Evolutionary conservation across 2,113 vertebrate genomes (phyloP).

Genomic region (Ammodytes dubius): DNA sequence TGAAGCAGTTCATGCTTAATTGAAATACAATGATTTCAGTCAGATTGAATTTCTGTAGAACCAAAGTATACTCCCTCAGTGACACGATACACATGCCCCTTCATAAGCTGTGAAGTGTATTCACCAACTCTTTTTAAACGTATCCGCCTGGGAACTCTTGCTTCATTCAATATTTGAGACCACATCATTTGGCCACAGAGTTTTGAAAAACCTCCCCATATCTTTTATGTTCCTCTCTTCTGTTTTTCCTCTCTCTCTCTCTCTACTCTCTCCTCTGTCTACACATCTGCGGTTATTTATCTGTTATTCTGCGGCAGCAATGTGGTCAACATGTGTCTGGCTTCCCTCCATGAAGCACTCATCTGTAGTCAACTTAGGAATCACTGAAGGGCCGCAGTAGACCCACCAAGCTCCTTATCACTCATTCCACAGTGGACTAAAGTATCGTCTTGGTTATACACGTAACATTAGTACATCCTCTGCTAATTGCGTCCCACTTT

Average conservation of each 20-base stretch:
- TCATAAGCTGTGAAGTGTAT: constrained; percentile 41
- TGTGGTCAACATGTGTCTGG: constrained; percentile 84
- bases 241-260: constrained; percentile 25
- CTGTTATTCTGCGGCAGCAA: constrained; percentile 76
- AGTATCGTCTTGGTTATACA: background rate
- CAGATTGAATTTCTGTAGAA: constrained; percentile 29
- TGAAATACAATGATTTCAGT: constrained; percentile 3
- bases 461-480: constrained; percentile 10
- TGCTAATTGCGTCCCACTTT: constrained; percentile 38
- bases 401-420: constrained; percentile 36
- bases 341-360: constrained; percentile 64
- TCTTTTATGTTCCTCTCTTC: constrained; percentile 62
- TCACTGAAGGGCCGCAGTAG: constrained; percentile 44
- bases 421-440: constrained; percentile 1
- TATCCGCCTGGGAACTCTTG: constrained; percentile 33
- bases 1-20: constrained; percentile 7
- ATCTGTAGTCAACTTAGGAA: constrained; percentile 68
- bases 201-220: constrained; percentile 49
- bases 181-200: constrained; percentile 55
- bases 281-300: constrained; percentile 83
- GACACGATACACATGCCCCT: constrained; percentile 25
- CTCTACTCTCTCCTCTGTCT: constrained; percentile 52
- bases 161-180: constrained; percentile 66
- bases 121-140: constrained; percentile 16
- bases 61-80: constrained; percentile 1